Conservation (phyloP, 1,140 invertebrate genomes). For the Drosophila pectinifera region DNA sequence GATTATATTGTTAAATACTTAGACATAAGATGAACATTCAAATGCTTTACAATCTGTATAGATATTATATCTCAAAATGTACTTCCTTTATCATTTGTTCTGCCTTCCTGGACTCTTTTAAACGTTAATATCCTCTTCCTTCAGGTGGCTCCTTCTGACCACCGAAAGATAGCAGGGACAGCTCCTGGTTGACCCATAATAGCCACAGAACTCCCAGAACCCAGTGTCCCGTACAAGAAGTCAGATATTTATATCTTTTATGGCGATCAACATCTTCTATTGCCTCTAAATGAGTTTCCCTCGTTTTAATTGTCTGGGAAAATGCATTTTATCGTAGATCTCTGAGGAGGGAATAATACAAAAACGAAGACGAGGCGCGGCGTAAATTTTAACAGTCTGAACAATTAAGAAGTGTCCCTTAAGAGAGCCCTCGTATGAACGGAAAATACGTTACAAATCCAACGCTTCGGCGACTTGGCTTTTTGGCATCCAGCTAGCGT, state of each 20-base stretch:
- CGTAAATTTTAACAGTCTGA: conserved; percentile 52
- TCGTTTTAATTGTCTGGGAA: conserved; percentile 79
- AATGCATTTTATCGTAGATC: conserved; percentile 64
- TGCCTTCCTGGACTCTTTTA: neutral
- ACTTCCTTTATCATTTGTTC: too few species aligned
- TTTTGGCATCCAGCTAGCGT: conserved; percentile 18
- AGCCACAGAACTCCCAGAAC: neutral
- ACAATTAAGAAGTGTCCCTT: conserved; percentile 58
- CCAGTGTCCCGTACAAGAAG: conserved; percentile 16
- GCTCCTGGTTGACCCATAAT: conserved; percentile 25
- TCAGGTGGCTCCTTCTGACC: conserved; percentile 15
- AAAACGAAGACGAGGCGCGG: conserved; percentile 13
- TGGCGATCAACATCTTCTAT: conserved; percentile 35
- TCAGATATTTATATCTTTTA: conserved; percentile 35
- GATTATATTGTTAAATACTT: too few species aligned
- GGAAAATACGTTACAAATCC: conserved; percentile 78
- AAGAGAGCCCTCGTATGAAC: conserved; percentile 4
- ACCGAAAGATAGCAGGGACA: neutral
- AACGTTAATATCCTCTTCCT: conserved; percentile 1
- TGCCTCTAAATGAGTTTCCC: conserved; percentile 34
- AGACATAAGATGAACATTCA: too few species aligned
- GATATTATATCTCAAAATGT: too few species aligned
- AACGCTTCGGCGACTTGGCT: conserved; percentile 61
- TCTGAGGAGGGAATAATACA: conserved; percentile 26
- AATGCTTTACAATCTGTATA: too few species aligned